Percentiles rank a stretch among this genome's conserved stretches.
Conservation (phyloP, 2,113 vertebrate species). For the Elachura formosa region DNA sequence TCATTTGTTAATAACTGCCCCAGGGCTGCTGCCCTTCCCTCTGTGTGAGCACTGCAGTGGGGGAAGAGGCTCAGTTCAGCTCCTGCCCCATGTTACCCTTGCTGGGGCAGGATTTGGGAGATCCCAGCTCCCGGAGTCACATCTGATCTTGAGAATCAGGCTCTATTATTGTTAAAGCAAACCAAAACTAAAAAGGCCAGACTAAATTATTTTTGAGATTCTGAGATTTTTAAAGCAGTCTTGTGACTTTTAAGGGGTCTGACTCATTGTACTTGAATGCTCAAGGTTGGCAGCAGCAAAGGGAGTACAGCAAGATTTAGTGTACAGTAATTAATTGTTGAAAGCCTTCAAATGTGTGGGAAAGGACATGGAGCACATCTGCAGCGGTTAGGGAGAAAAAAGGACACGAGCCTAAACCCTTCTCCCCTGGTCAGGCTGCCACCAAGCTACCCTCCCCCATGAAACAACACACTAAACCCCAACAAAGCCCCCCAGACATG, state of each 20-base stretch:
- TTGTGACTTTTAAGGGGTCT: constrained; percentile 41
- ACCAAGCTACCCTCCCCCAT: fast-evolving
- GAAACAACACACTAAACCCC: neutral
- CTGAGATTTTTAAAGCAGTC: constrained; percentile 27
- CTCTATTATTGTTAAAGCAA: neutral
- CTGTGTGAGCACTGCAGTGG: fast-evolving
- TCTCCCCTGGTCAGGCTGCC: neutral
- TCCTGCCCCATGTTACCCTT: fast-evolving
- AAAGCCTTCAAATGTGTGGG: constrained; percentile 38
- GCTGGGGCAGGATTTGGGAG: neutral
- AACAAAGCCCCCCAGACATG: fast-evolving
- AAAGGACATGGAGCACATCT: neutral
- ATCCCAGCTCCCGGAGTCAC: neutral
- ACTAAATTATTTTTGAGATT: constrained; percentile 56
- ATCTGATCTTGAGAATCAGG: neutral
- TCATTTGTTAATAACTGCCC: neutral
- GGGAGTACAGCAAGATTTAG: neutral
- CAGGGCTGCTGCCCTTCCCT: neutral
- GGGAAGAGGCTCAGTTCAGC: neutral
- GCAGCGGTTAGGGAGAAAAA: neutral
- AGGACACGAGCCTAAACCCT: neutral
- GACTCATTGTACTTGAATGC: constrained; percentile 53
- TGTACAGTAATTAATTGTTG: neutral
- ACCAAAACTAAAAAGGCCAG: constrained; percentile 31
- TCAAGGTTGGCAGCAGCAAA: neutral